phyloP scores from a whole-genome alignment of 2,113 vertebrate genomes.

The Gnathonemus echidnorhynchus region DNA sequence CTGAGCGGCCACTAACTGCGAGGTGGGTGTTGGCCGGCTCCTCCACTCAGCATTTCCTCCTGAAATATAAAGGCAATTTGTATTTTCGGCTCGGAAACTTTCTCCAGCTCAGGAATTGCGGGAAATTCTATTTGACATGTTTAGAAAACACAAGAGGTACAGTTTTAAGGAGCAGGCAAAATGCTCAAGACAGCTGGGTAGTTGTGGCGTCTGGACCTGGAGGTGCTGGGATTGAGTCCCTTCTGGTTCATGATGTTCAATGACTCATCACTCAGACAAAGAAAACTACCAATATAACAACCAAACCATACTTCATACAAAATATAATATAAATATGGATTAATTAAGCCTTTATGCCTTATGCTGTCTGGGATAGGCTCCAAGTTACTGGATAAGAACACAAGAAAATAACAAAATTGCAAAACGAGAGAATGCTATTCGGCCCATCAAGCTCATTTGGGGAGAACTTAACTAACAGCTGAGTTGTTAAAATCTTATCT shows the following conservation, averaged over 20 bases:
- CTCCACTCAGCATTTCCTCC: background rate
- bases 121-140: background rate
- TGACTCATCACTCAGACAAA: background rate
- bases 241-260: background rate
- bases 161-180: background rate
- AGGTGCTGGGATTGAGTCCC: background rate
- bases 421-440: no score
- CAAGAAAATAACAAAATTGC: no score
- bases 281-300: background rate
- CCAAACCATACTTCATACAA: background rate
- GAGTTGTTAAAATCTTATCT: no score
- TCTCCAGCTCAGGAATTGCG: background rate
- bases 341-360: background rate
- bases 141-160: background rate
- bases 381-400: background rate
- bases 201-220: background rate
- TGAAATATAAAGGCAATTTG: background rate
- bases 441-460: no score
- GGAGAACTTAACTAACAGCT: no score
- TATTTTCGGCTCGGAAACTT: background rate
- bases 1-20: background rate
- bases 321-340: background rate
- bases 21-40: background rate
- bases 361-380: background rate
- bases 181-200: background rate